Base-by-base conservation (phyloP, 2,797 vertebrate genomes). In the Clarias laeviceps region DNA sequence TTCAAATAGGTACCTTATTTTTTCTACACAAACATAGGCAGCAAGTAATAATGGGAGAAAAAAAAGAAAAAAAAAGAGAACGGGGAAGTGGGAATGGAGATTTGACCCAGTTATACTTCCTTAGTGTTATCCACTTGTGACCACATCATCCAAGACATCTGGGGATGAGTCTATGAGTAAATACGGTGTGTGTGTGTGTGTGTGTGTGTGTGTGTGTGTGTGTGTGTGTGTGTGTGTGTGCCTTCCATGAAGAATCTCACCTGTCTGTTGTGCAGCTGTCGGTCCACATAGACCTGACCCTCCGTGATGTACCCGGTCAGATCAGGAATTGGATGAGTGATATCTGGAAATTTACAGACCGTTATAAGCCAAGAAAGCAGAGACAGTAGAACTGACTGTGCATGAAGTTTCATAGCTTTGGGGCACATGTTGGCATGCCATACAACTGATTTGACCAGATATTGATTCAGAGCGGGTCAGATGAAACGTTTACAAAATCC, bases 241-340 rank as follows among this genome's bases (percentile, higher is more conserved):
- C 40, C 40, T 45, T 24, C 27, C 50, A 34, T 22, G 22, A 61
- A 14, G n/a, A 29, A 14, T 80, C 82, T 76, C 92, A 96, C 96
- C 95, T 96, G 96, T 95, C 96, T 93, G 93, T 96, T 96, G 91
- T 96, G 96, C 78, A 96, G 94, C 90, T 96, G 96, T 83, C 96
- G 89, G 89, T 96, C 96, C 22, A 96, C 95, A 12, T 96, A 96
- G 37, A 96, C 94, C 88, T 96, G 96, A 6, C 96, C 96, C 89
- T 96, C 96, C 8, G 96, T 96, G 90, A 96, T 96, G 91, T 96
- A 96, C 37, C 96, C 96, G 37, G 95, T 96, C 88, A 96, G 93
- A 93, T 96, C 96, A 92, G 96, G 96, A 61, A 96, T 96, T 0
- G 96, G 96, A 91, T 96, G 96, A 86, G 96, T 96, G 89, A 96